These are phyloP conservation scores for Sturnus vulgaris DNA, from an alignment of 2,113 vertebrate species.

Conservation along the genomic window DNA sequence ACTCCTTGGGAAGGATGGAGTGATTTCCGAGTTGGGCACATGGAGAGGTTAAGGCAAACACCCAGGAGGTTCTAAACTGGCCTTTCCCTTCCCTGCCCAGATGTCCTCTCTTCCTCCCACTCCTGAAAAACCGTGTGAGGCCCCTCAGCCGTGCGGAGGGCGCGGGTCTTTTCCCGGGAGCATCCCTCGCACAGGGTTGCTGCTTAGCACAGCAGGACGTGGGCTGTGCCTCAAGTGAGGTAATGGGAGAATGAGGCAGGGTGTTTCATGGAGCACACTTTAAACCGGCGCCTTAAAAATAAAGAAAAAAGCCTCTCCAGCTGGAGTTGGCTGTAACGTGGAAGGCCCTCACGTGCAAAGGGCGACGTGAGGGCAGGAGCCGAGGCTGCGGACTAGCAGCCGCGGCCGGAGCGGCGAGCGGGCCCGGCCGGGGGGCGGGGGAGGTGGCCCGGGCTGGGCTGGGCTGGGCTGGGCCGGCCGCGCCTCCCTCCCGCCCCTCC, in stretches of 20 bases:
- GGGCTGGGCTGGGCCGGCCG: not conserved
- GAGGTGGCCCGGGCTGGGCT: not conserved
- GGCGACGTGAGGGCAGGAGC: not conserved
- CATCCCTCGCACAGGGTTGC: not conserved
- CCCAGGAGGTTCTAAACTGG: not conserved
- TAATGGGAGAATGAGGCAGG: not conserved
- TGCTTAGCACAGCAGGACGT: accelerated
- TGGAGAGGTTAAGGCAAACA: not conserved
- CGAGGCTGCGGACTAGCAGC: too few species aligned
- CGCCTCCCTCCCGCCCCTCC: not conserved
- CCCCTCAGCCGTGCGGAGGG: too few species aligned
- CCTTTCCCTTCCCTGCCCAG: not conserved
- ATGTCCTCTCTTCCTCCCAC: not conserved
- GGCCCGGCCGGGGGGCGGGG: not conserved
- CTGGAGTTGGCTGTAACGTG: accelerated
- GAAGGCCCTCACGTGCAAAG: not conserved
- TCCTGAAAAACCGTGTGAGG: not conserved
- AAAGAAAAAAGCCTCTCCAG: too few species aligned
- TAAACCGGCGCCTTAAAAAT: not conserved
- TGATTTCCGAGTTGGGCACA: not conserved
- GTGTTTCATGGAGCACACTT: not conserved
- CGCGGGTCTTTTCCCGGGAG: accelerated
- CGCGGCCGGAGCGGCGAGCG: accelerated
- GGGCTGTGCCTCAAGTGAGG: not conserved
- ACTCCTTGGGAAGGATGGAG: not conserved